Base-by-base conservation (phyloP, 2,797 vertebrate species). In the Pangasius sanitwongsei region DNA sequence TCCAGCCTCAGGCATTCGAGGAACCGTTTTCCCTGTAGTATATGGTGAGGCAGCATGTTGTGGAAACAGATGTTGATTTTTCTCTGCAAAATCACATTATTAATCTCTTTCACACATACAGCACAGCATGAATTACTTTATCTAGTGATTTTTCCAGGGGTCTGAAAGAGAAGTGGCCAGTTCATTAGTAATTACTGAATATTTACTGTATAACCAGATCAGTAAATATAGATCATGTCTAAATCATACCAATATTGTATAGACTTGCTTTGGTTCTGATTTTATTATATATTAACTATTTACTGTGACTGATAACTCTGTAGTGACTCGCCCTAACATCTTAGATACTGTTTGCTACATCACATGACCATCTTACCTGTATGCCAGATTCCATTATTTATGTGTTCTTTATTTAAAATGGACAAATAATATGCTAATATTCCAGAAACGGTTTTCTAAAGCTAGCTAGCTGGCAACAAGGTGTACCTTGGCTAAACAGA, bases 1-100 rank as follows among this genome's bases (percentile, higher is more conserved):
- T 95, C 98, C 98, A 90, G 98, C 98, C 91, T 99, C 98, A 94
- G 99, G 98, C 89, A 99, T 99, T 94, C 95, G 99, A 93, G 99
- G 99, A 88, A 99, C 98, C 44, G 99, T 99, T 11, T 99, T 97
- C 93, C 99, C 99, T 61, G 98, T 99, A 91, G 98, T 99, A 91
- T 99, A 99, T 93, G 99, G 99, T 99, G 95, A 97, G 97, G 3
- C 82, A 48, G 15, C 63, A 44, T 90, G 59, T 86, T 37, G 9
- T 83, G 6, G 78, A 53, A 77, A n/a, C 15, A 3, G 28, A 37
- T 34, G 53, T 16, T 37, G 15, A 72, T 77, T n/a, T 80, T 78
- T 75, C 55, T 37, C 8, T 28, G 23, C 9, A 15, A 37, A 41
- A 37, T 37, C 23, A 25, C 55, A 37, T 80, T 85, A 55, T 20